A percentile compares a stretch with the other conserved stretches of the same genome.
Evolutionary conservation across 1,140 invertebrate species (phyloP).

Genomic region (Cydia strobilella): DNA sequence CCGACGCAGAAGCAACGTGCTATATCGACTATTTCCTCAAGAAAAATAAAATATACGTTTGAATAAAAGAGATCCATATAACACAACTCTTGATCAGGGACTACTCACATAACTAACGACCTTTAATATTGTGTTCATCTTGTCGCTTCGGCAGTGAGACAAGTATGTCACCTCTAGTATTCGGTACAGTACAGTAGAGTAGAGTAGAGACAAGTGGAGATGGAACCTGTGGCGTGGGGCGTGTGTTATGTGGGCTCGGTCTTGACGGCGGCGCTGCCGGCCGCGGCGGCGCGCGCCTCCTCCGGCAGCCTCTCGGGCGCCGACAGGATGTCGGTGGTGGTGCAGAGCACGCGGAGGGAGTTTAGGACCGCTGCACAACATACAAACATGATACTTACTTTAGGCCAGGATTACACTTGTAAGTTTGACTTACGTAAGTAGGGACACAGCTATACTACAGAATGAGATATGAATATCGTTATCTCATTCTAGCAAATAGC

Average conservation of each 20-base stretch:
- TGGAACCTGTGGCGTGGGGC: not conserved
- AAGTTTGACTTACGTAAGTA: no score
- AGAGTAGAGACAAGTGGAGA: not conserved
- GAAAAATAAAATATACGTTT: not conserved
- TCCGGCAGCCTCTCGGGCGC: slow-evolving; percentile 93
- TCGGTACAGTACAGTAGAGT: no score
- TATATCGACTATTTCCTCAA: not conserved
- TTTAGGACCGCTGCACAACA: slow-evolving; percentile 91
- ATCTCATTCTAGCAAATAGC: no score
- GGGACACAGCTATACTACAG: no score
- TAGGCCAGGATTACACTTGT: no score
- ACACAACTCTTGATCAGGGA: no score
- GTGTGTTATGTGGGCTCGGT: slow-evolving; percentile 66
- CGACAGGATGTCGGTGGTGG: slow-evolving; percentile 95
- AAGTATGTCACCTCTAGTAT: not conserved
- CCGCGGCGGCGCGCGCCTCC: slow-evolving; percentile 86
- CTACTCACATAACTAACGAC: no score
- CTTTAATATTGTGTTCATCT: not conserved
- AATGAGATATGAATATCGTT: no score
- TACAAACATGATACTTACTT: no score
- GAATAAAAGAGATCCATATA: not conserved
- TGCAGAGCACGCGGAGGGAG: slow-evolving; percentile 93
- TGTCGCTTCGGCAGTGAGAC: not conserved
- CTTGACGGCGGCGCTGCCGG: slow-evolving; percentile 63
- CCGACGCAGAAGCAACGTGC: not conserved